Conservation (phyloP, 2,113 vertebrate species). For the Rhea pennata region DNA sequence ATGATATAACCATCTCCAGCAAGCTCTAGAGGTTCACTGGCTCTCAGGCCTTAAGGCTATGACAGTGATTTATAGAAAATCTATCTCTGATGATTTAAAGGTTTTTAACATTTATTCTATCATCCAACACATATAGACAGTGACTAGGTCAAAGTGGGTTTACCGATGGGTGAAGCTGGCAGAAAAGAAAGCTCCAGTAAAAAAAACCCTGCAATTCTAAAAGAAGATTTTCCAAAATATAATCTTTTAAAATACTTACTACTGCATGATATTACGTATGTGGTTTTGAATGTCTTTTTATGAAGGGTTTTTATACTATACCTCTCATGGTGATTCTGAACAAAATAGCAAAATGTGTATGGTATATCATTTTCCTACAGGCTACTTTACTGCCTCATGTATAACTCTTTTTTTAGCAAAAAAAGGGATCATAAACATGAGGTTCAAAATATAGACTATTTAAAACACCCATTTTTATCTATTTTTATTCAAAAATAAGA, state of each 20-base stretch:
- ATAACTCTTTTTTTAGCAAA: not conserved
- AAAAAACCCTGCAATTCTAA: not conserved
- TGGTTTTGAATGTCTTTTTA: not conserved
- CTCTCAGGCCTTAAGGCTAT: slow-evolving; percentile 24
- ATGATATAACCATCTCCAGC: not conserved
- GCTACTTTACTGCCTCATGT: not conserved
- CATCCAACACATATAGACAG: not conserved
- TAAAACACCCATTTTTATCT: not conserved
- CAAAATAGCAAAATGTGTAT: not conserved
- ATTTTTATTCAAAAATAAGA: not conserved
- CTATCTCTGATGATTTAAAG: not conserved
- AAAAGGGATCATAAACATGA: not conserved
- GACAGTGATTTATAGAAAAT: slow-evolving; percentile 50
- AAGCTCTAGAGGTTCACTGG: not conserved
- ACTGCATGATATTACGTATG: not conserved
- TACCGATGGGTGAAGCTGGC: not conserved
- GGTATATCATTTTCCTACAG: not conserved
- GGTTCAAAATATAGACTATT: not conserved
- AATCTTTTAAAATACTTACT: not conserved
- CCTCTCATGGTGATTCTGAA: not conserved
- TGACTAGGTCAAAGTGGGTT: not conserved
- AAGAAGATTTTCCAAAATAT: not conserved
- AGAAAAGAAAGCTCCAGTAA: not conserved
- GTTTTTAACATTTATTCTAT: slow-evolving; percentile 34
- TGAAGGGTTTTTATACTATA: not conserved